Base-by-base conservation (phyloP, 2,113 vertebrate species). In the Dromaius novaehollandiae region DNA sequence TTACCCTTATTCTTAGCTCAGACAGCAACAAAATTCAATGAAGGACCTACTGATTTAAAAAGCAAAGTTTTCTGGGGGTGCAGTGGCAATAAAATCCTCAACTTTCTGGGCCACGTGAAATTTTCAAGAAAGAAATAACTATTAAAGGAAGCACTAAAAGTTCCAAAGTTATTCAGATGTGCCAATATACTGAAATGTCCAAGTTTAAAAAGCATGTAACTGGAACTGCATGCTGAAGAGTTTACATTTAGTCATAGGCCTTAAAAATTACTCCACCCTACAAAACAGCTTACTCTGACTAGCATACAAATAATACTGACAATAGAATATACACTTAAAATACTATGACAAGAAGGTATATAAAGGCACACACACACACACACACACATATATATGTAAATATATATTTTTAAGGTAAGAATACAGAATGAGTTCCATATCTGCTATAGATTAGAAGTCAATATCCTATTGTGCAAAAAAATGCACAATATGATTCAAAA, bases 1-100 rank as follows among this genome's bases (percentile, higher is more conserved):
- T 0, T 3, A 11, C 5, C 15, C 28, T 53, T 68, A 50, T 13
- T 51, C 8, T 1, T 0, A 28, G 34, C 32, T 86, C 55, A 1
- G 0, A 60, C 1, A 84, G 38, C 40, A 69, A 70, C 9, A 1
- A 58, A 68, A 71, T 9, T 18, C 83, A 73, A 13, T 19, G 48
- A 75, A 46, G 24, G 58, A 92, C 21, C 6, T n/a, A 71, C 8
- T 3, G 14, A 78, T 26, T 44, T 10, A 18, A 44, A 90, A 28
- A 48, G 5, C 2, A 4, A 34, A 53, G 10, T 34, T 22, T 42
- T 77, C 55, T 16, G 24, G 11, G 14, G 18, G 5, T 36, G 14
- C 34, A 60, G 8, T 4, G 22, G 51, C 68, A 89, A 42, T 56
- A 64, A 90, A 87, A 92, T 46, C 19, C 34, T 77, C 42, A 70